Evolutionary conservation across 2,113 vertebrate genomes (phyloP), one percentile per base, ranked within the genome.

Genomic region (Ursus arctos): DNA sequence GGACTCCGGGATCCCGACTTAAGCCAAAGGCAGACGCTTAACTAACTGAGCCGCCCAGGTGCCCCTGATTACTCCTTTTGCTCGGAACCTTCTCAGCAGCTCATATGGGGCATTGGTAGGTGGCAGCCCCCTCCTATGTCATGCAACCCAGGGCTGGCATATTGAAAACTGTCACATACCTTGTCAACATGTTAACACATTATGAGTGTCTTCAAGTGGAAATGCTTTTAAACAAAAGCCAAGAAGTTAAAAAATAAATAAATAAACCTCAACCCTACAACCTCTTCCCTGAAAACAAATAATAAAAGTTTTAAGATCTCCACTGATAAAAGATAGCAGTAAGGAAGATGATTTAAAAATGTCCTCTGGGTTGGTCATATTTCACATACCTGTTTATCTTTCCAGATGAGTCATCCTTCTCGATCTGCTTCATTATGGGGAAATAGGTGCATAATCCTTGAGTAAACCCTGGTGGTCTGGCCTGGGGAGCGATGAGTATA

Each of bases 51-150:
- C 33, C 33, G 19, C 16, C 67, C n/a, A 31, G 33, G 67, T 1
- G 1, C 67, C 33, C 33, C 8, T 1, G 12, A 28, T 57, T 19
- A 31, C 11, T 8, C 4, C 11, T 71, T 76, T 87, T 31, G 8
- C 36, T 47, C 40, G 1, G 26, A n/a, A 7, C 15, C 31, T 2
- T 0, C 40, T 40, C 47, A 7, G 16, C 19, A 36, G 49, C 22
- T n/a, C 11, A 33, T 2, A 7, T 0, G 0, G 14, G 9, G 18
- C 7, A 2, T 15, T 1, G 11, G 2, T 8, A 5, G 2, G 1
- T 67, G 2, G 13, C 74, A 71, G 18, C 0, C 4, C 10, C 57
- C 15, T 53, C 61, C 43, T 43, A 43, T 43, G 43, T 43, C 43
- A 43, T 49, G 5, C 12, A 33, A 0, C 51, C 31, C 8, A 55